These are phyloP conservation scores for Drosophila niveifrons DNA, from an alignment of 2,888 invertebrate species.

Conservation along the genomic window DNA sequence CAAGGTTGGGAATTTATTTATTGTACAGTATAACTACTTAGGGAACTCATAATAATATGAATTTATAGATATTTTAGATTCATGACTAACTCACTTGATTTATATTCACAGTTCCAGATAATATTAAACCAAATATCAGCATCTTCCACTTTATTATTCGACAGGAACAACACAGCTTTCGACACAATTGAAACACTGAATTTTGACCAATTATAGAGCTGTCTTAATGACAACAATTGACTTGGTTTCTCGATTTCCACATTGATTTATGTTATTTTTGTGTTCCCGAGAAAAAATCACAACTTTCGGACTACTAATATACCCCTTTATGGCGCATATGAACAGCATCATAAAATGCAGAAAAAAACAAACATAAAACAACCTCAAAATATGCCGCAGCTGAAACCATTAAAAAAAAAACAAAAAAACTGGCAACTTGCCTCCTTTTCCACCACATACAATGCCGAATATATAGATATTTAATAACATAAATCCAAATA, in stretches of 20 bases:
- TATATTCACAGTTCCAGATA: neutral
- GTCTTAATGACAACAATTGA: neutral
- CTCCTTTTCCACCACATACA: conserved; percentile 11
- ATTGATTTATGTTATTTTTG: conserved; percentile 12
- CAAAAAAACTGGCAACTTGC: conserved; percentile 17
- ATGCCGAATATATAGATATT: conserved; percentile 25
- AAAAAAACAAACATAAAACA: conserved; percentile 19
- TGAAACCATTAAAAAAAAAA: conserved; percentile 22
- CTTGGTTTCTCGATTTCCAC: conserved; percentile 4
- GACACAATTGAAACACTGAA: neutral
- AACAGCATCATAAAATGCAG: conserved; percentile 29
- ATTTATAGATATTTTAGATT: neutral
- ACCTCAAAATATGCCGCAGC: conserved; percentile 37
- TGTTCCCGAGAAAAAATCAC: conserved; percentile 1
- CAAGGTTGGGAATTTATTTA: no score
- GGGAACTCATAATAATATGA: no score
- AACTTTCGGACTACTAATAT: conserved; percentile 14
- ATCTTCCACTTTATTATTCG: neutral
- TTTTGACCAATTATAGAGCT: neutral
- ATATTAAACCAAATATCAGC: no score
- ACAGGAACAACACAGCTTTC: neutral
- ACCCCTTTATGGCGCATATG: conserved; percentile 40
- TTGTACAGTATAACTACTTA: no score
- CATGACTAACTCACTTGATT: neutral
- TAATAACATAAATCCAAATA: conserved; percentile 67